phyloP scores from a whole-genome alignment of 2,113 vertebrate genomes.

The Panthera tigris region DNA sequence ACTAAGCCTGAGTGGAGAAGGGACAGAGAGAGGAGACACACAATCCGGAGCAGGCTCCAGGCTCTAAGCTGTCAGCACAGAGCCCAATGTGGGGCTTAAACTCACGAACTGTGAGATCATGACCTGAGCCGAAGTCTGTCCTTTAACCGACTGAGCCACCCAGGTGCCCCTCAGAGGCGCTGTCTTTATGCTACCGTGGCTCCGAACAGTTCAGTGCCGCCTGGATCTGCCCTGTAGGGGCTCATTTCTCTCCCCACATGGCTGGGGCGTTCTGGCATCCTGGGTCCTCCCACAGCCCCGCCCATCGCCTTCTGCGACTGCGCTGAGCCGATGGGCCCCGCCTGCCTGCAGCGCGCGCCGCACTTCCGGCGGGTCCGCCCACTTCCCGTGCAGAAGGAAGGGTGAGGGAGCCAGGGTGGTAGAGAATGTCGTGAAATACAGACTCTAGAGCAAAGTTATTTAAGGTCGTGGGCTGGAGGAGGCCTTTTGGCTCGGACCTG shows the following conservation, averaged over 20 bases:
- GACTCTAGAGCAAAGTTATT: background rate
- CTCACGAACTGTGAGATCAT: no score
- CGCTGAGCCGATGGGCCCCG: fast-evolving
- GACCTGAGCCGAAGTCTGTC: no score
- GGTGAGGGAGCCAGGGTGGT: fast-evolving
- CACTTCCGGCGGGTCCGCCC: background rate
- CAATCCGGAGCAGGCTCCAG: no score
- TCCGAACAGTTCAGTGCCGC: fast-evolving
- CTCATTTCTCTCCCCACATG: background rate
- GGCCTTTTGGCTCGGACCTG: fast-evolving
- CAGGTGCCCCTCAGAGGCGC: slow-evolving; percentile 81
- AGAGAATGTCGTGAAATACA: background rate
- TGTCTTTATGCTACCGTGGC: slow-evolving; percentile 77
- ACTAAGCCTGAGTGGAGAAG: no score
- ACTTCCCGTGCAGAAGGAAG: background rate
- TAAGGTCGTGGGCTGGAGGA: fast-evolving
- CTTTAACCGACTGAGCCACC: no score
- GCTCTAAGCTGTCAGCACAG: no score
- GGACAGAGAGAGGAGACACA: no score
- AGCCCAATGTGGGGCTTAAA: no score
- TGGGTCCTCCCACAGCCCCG: background rate
- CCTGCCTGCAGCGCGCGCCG: background rate
- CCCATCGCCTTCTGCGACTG: background rate
- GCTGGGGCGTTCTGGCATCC: fast-evolving
- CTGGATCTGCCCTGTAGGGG: fast-evolving